A percentile compares a stretch with the other conserved stretches of the same genome.
These are phyloP conservation scores for Trachurus trachurus DNA, from an alignment of 2,797 vertebrate species.

Conservation along the genomic window DNA sequence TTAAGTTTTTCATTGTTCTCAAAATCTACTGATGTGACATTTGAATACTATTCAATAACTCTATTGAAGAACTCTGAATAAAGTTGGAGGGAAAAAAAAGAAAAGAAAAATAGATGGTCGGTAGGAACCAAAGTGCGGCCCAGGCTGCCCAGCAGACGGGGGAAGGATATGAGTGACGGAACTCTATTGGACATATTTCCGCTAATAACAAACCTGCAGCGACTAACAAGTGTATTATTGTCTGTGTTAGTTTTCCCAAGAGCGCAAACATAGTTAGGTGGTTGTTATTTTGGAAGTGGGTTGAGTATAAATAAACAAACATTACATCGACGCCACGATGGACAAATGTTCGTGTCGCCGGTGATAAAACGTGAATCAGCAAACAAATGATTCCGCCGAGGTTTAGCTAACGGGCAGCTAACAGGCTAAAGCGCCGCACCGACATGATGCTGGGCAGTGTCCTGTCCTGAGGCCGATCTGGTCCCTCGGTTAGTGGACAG, in stretches of 20 bases:
- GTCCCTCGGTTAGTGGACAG: no score
- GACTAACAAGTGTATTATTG: constrained; percentile 47
- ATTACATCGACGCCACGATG: not conserved
- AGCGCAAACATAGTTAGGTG: not conserved
- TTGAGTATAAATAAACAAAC: not conserved
- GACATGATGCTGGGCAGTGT: constrained; percentile 48
- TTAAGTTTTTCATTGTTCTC: no score
- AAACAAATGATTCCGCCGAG: constrained; percentile 32
- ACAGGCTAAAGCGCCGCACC: constrained; percentile 50
- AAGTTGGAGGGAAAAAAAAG: no score
- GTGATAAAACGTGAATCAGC: constrained; percentile 25
- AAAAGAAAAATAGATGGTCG: no score
- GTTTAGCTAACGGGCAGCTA: constrained; percentile 44
- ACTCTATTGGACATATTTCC: constrained; percentile 35
- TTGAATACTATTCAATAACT: no score
- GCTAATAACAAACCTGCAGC: constrained; percentile 74
- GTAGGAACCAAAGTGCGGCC: constrained; percentile 14
- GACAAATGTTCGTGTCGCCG: not conserved
- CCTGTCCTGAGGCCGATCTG: constrained; percentile 6
- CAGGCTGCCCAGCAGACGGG: not conserved
- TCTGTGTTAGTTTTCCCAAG: not conserved
- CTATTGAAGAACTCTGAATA: no score
- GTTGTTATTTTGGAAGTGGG: not conserved
- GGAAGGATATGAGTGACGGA: constrained; percentile 54
- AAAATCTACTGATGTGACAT: no score